Conservation (phyloP, 2,888 invertebrate genomes). For the Schizotus pectinicornis region DNA sequence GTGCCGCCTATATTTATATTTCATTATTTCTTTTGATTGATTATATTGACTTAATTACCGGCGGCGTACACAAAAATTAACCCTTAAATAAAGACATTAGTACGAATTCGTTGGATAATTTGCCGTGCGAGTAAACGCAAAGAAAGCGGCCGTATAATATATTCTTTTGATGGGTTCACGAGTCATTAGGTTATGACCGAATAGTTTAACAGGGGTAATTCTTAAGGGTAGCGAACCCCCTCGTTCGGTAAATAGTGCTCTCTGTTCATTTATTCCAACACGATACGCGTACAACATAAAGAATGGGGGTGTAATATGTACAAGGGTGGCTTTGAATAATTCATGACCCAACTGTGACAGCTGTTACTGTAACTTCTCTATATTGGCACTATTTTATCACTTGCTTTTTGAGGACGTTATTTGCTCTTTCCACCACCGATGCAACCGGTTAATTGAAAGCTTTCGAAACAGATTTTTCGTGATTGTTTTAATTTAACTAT, state of each 20-base stretch:
- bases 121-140: slow-evolving; percentile 33
- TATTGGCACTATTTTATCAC: slow-evolving; percentile 45
- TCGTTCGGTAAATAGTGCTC: slow-evolving; percentile 41
- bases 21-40: slow-evolving; percentile 48
- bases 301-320: slow-evolving; percentile 52
- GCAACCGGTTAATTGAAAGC: slow-evolving; percentile 38
- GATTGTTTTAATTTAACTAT: slow-evolving; percentile 25
- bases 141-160: slow-evolving; percentile 41
- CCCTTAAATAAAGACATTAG: slow-evolving; percentile 41
- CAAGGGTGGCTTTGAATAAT: slow-evolving; percentile 50
- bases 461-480: slow-evolving; percentile 41
- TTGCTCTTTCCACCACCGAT: slow-evolving; percentile 44
- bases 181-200: slow-evolving; percentile 53
- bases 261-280: slow-evolving; percentile 47
- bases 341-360: slow-evolving; percentile 50
- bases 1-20: slow-evolving; percentile 43
- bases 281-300: slow-evolving; percentile 50
- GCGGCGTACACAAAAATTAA: slow-evolving; percentile 22
- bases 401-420: slow-evolving; percentile 31
- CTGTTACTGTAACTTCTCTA: slow-evolving; percentile 49
- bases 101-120: slow-evolving; percentile 41
- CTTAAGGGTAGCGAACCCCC: slow-evolving; percentile 36
- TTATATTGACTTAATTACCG: slow-evolving; percentile 47
- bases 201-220: slow-evolving; percentile 47
- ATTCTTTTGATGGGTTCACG: slow-evolving; percentile 52